phyloP scores from a whole-genome alignment of 2,113 vertebrate species.

The Chaenocephalus aceratus region DNA sequence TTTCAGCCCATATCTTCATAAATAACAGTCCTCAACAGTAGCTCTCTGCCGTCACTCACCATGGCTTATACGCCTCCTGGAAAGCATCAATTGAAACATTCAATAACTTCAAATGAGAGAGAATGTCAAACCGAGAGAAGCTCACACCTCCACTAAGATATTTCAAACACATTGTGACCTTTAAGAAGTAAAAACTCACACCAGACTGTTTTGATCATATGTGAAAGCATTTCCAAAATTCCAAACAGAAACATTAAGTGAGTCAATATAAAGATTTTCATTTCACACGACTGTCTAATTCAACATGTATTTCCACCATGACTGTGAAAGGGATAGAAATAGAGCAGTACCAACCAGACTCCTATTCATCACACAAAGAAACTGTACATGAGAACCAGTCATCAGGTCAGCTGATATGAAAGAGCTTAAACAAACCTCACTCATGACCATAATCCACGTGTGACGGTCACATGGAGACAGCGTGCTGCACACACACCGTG shows the following conservation, averaged over 20 bases:
- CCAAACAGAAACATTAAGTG: conserved; percentile 9
- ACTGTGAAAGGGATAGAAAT: conserved; percentile 33
- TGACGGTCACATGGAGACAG: not conserved
- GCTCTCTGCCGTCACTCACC: conserved; percentile 16
- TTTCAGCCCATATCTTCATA: conserved; percentile 39
- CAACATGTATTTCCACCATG: not conserved
- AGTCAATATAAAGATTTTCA: conserved; percentile 12
- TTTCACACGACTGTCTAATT: conserved; percentile 23
- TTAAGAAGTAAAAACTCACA: conserved; percentile 8
- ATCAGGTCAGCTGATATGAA: conserved; percentile 17
- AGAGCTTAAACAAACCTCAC: conserved; percentile 23
- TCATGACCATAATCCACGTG: not conserved
- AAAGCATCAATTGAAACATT: conserved; percentile 19
- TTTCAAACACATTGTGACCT: conserved; percentile 18
- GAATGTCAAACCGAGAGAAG: conserved; percentile 1
- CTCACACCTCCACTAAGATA: not conserved
- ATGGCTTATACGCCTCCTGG: not conserved
- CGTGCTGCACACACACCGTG: conserved; percentile 16
- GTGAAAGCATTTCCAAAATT: conserved; percentile 2
- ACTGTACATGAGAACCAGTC: conserved; percentile 52
- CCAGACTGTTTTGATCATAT: conserved; percentile 6
- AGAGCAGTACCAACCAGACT: conserved; percentile 32
- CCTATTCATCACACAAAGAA: conserved; percentile 44
- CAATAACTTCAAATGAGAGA: conserved; percentile 9
- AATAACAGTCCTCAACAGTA: conserved; percentile 53